Evolutionary conservation across 2,888 invertebrate genomes (phyloP), one percentile per base, ranked within the genome.

Genomic region (Uloborus plumipes): DNA sequence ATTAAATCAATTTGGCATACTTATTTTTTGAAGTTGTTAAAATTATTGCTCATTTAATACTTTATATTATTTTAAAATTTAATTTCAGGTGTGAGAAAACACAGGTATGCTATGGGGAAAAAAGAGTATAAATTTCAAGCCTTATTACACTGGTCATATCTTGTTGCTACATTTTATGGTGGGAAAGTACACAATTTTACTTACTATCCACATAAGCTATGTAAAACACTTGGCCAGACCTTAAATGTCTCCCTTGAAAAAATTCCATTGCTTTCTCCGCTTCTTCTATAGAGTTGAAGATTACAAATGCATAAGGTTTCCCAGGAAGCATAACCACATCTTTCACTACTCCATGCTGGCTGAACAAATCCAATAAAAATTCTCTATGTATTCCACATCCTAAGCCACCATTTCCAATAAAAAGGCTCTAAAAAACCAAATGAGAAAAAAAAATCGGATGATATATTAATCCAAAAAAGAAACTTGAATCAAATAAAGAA

Each of bases 381-480:
- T 93, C 92, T 88, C 93, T 92, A 7, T 92, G 91, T 26, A 95
- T 90, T 7, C 95, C 95, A 86, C 94, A 95, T 2, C 93, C 94
- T 82, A 96, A 91, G 0, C 97, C 97, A 39, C 93, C 94, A 90
- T 97, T 97, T 86, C 95, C 94, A n/a, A 97, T 90, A 61, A 93
- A 92, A 64, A 95, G 86, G 88, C 92, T 91, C 95, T 95, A 88
- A 9, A 7, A 7, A 7, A 11, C 39, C 39, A 39, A 39, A 39
- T 39, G 39, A 39, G 39, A 39, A 39, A 39, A 9, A 39, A 39
- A 39, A 39, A 6, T 39, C 39, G 9, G 39, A 39, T 1, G 39
- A 39, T 11, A 39, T 1, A 39, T 39, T 39, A 39, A 26, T 26
- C 26, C 26, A 26, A 4, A 26, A 26, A 26, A 26, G 4, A 26